Base-by-base conservation (phyloP, 2,888 invertebrate species). In the Phorcus lineatus region DNA sequence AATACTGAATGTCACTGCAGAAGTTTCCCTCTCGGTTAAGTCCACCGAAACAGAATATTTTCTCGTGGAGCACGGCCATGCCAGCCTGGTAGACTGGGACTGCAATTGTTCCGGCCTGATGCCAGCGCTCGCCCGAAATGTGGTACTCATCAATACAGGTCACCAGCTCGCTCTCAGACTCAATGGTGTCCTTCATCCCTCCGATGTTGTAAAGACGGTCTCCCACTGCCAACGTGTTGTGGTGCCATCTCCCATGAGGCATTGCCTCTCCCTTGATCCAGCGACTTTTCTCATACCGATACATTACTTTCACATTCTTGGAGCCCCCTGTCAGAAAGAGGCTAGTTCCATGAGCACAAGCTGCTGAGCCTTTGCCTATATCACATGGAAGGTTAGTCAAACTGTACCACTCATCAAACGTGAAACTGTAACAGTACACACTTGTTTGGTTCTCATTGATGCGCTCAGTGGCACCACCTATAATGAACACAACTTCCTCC, bases 301-400 rank as follows among this genome's bases (percentile, higher is more conserved):
- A 62, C 62, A 62, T 62, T 9, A 62, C 62, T 24, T 62, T 62
- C 62, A 62, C 62, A 62, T 62, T 62, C 17, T 62, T 62, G 62
- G 62, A 62, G 11, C 62, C 62, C 0, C 62, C 62, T 2, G 62
- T 62, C 6, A 62, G 62, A 62, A 62, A 62, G 13, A 62, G 24
- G 24, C 62, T 62, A 0, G 62, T 28, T 62, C 62, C 62, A 24
- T 62, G 62, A 16, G 28, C 24, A 62, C 62, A 62, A 0, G 62
- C 62, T 62, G 62, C 62, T 4, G 62, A 62, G 28, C 62, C 62
- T 62, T 62, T 62, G 24, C 62, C 62, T 24, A 62, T 62, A 17
- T 62, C 62, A 62, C 62, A 62, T 13, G 62, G 62, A 11, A 62
- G 62, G 62, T 62, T 62, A 62, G 62, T 62, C 62, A 62, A 62